These are phyloP conservation scores for Helobdella robusta DNA, from an alignment of 2,888 invertebrate species.

Conservation along the genomic window DNA sequence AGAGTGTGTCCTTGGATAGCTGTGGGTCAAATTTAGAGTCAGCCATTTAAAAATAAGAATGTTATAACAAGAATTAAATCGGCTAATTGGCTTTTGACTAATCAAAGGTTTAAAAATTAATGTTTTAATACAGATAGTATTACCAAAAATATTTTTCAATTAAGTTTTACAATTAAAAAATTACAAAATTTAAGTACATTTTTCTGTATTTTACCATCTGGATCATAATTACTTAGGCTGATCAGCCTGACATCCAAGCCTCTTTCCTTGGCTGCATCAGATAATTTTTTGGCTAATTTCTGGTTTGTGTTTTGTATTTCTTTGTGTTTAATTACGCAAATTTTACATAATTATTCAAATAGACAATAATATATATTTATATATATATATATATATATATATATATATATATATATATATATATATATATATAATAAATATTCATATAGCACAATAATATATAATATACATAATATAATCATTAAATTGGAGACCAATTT, in stretches of 20 bases:
- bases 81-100: not conserved
- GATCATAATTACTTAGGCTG: conserved; percentile 46
- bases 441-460: no score
- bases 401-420: not conserved
- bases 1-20: not conserved
- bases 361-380: not conserved
- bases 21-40: not conserved
- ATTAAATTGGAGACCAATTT: no score
- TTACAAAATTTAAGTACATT: no score
- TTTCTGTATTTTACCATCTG: conserved; percentile 46
- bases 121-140: not conserved
- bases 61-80: not conserved
- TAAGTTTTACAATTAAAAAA: no score
- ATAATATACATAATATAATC: no score
- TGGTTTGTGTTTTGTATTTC: conserved; percentile 23
- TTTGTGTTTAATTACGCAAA: not conserved
- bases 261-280: conserved; percentile 24
- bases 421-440: not conserved
- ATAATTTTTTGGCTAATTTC: conserved; percentile 39
- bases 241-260: conserved; percentile 29
- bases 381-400: not conserved
- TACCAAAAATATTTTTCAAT: no score
- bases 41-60: not conserved
- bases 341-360: not conserved
- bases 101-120: not conserved